phyloP scores from a whole-genome alignment of 1,140 invertebrate species.

The Drosophila kurseongensis region DNA sequence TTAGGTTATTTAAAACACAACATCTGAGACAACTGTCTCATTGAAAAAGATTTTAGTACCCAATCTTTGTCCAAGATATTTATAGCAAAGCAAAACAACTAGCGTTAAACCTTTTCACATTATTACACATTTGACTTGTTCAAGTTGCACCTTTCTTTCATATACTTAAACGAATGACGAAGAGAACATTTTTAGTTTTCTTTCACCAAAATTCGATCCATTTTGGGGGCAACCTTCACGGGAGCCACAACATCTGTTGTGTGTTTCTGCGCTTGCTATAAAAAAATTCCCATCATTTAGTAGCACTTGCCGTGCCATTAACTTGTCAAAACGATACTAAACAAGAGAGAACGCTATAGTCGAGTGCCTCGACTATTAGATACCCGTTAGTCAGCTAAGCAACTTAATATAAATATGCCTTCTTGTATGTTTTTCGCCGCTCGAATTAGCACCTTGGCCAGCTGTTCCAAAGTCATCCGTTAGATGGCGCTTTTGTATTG shows the following conservation, averaged over 20 bases:
- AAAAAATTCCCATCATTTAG: conserved; percentile 41
- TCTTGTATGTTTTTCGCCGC: no score
- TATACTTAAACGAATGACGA: neutral
- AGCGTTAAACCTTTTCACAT: neutral
- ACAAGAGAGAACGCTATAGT: no score
- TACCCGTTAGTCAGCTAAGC: no score
- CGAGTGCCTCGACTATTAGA: no score
- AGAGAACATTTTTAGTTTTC: conserved; percentile 1
- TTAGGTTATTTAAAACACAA: no score
- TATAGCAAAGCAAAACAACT: neutral
- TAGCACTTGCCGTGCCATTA: conserved; percentile 43
- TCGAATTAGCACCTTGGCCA: no score
- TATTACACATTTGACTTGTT: neutral
- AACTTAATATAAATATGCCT: no score
- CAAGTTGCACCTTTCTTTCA: neutral
- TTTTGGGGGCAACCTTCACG: conserved; percentile 12
- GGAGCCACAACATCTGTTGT: conserved; percentile 27
- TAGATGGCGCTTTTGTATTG: no score
- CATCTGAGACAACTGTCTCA: neutral
- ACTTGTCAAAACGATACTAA: conserved; percentile 50
- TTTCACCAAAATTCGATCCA: neutral
- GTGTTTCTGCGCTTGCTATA: conserved; percentile 42
- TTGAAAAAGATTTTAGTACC: neutral
- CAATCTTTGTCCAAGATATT: neutral
- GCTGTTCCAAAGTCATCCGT: no score